Evolutionary conservation across 2,113 vertebrate genomes (phyloP), one percentile per base, ranked within the genome.

Genomic region (Gavialis gangeticus): DNA sequence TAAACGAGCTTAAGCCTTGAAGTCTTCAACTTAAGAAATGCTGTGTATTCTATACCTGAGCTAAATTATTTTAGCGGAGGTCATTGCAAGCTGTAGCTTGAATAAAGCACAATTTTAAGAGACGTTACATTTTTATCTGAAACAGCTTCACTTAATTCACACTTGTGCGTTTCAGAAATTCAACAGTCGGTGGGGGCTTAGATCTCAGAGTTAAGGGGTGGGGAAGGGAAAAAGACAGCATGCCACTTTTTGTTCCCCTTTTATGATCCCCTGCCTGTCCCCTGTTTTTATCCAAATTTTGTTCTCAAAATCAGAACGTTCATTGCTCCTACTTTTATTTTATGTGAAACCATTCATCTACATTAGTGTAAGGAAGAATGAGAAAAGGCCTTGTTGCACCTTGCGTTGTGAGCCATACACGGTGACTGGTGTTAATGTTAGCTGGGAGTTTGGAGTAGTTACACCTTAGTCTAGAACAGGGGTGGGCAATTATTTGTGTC

Each of bases 1-100:
- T 22, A 73, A 12, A 10, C 69, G 15, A 46, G 66, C 21, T 22
- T 73, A 73, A 73, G 69, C 46, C 46, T 46, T 46, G 67, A 80
- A 92, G 84, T 55, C 73, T 82, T 91, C 64, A 56, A 84, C 84
- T 94, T 86, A 37, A 69, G 75, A 92, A 94, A 94, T 92, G 78
- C 86, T 95, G 89, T 57, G 28, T 64, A 67, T 84, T 64, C 67
- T 55, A 6, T 82, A 91, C 14, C n/a, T 34, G 84, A 95, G 82
- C 10, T 18, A 76, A 56, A 92, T 24, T 66, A 88, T 82, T 93
- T 90, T 88, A 92, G 81, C 92, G 66, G 55, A 87, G 79, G 21
- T 28, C 76, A 56, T 24, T 79, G 10, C 24, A 24, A 71, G 55
- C 17, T 27, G 55, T 55, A 77, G 87, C 46, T 88, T 46, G 46